Base-by-base conservation (phyloP, 1,140 invertebrate genomes). In the Patella vulgata region DNA sequence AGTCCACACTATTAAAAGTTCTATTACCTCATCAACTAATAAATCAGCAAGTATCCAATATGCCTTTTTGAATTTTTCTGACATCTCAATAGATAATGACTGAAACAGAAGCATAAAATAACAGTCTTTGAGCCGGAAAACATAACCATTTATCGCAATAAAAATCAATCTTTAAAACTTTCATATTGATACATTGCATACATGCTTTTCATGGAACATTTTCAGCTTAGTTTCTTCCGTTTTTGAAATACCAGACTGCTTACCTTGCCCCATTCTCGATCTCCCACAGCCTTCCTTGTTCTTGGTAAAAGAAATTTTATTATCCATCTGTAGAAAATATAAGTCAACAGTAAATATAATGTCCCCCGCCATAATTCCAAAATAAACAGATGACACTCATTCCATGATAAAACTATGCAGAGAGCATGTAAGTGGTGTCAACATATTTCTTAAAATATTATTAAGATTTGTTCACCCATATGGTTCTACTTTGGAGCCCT, bases 211-310 rank as follows among this genome's bases (percentile, higher is more conserved):
- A n/a, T n/a, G n/a, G n/a, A n/a, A n/a, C n/a, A n/a, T n/a, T n/a
- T n/a, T n/a, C n/a, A n/a, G n/a, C n/a, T n/a, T n/a, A n/a, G n/a
- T 9, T 27, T 53, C 2, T 39, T 11, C 33, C 19, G 39, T 21
- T 12, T 40, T 43, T 5, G 1, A 23, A n/a, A 31, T 43, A 42
- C n/a, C 11, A 17, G 9, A 36, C 17, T 25, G 19, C 50, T 46
- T 67, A 83, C 82, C 82, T 93, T 93, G 0, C 89, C 89, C 57
- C 78, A 79, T 80, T 94, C 92, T 59, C 92, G 83, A 21, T 84
- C 76, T 1, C 85, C 85, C 0, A 93, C 90, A 5, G 87, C 87
- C 12, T 83, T 83, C 33, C 88, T 86, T 47, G 87, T 89, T 23
- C 85, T 82, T 0, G 89, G 88, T 3, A 93, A 73, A 0, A 92